Percentiles rank a stretch among this genome's conserved stretches.
These are phyloP conservation scores for Lutraria lutraria DNA, from an alignment of 2,888 invertebrate genomes.

Conservation along the genomic window DNA sequence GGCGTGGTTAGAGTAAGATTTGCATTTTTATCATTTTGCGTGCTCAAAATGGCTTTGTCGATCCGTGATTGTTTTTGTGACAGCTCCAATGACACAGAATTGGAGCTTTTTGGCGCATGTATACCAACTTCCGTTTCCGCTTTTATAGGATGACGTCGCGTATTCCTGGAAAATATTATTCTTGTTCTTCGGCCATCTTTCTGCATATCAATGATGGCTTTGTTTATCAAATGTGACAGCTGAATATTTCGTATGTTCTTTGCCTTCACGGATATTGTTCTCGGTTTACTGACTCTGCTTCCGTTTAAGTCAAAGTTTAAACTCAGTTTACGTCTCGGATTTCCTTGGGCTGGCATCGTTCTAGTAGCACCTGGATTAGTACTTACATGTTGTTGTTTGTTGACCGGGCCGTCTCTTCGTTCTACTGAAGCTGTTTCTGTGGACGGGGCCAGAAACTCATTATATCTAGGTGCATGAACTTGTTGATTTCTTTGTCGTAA, in stretches of 20 bases:
- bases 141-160: neutral
- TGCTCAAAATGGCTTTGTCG: neutral
- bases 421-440: neutral
- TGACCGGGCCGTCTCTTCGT: neutral
- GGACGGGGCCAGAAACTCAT: neutral
- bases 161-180: neutral
- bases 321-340: neutral
- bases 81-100: neutral
- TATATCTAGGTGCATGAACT: neutral
- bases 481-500: neutral
- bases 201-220: neutral
- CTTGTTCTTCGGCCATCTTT: neutral
- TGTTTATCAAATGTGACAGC: neutral
- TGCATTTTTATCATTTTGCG: neutral
- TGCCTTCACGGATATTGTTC: neutral
- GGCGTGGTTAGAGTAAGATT: neutral
- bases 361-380: neutral
- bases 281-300: neutral
- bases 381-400: neutral
- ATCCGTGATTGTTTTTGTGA: neutral
- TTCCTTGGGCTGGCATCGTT: neutral
- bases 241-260: conserved; percentile 11
- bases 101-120: neutral
- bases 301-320: neutral
- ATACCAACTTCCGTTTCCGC: neutral